A percentile compares a stretch with the other conserved stretches of the same genome.
Conservation (phyloP, 2,888 invertebrate species). For the Ophion slaviceki region DNA sequence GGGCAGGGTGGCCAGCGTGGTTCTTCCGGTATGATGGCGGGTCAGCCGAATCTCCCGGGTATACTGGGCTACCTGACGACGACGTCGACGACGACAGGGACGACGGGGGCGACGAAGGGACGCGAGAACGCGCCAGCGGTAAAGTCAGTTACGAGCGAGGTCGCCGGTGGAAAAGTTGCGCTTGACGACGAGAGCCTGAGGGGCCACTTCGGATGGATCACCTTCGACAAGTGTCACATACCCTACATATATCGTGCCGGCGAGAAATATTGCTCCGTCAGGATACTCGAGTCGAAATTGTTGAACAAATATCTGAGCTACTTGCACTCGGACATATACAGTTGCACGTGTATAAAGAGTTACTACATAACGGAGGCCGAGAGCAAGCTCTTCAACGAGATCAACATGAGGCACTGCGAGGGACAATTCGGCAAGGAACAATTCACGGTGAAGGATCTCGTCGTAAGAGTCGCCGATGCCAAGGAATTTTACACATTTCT, state of each 20-base stretch:
- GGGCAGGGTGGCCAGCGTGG: constrained; percentile 61
- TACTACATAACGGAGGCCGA: constrained; percentile 97
- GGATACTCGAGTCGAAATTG: constrained; percentile 96
- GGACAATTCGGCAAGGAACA: constrained; percentile 94
- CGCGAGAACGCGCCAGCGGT: background rate
- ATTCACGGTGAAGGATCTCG: constrained; percentile 94
- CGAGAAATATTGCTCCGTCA: constrained; percentile 96
- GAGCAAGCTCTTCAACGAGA: constrained; percentile 95
- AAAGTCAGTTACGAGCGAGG: constrained; percentile 67
- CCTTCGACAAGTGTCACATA: constrained; percentile 93
- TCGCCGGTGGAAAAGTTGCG: constrained; percentile 85
- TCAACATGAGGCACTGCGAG: constrained; percentile 96
- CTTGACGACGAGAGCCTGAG: constrained; percentile 90
- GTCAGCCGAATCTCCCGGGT: constrained; percentile 80
- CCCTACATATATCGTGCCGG: constrained; percentile 94
- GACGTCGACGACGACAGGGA: background rate
- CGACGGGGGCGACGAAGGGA: background rate
- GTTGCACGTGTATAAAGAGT: constrained; percentile 95
- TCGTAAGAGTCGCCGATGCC: constrained; percentile 94
- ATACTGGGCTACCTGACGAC: constrained; percentile 78
- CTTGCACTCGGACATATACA: constrained; percentile 95
- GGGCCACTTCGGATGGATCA: constrained; percentile 96
- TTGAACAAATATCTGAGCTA: constrained; percentile 95
- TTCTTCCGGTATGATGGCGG: constrained; percentile 65
- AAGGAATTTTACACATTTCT: constrained; percentile 95